A percentile compares a stretch with the other conserved stretches of the same genome.
Conservation (phyloP, 2,888 invertebrate genomes). For the Tenthredo scrophulariae region DNA sequence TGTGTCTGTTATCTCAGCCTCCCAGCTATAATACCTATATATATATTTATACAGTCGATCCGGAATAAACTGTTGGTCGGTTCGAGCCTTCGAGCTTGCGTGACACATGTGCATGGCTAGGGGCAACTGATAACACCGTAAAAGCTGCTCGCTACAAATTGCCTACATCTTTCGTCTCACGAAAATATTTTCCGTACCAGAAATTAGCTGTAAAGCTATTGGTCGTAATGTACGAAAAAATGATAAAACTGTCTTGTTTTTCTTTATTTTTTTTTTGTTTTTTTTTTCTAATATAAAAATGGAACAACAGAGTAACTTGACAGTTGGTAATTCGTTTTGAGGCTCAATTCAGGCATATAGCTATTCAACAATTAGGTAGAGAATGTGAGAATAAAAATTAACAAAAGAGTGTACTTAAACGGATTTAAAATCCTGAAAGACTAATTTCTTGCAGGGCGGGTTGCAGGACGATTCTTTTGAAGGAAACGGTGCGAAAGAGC, state of each 20-base stretch:
- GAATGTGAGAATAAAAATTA: not conserved
- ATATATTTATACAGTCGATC: not conserved
- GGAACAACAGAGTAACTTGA: not conserved
- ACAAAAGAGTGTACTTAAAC: not conserved
- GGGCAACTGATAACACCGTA: conserved; percentile 1
- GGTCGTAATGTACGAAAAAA: not conserved
- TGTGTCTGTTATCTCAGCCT: conserved; percentile 14
- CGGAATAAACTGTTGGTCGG: not conserved
- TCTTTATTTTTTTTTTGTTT: not conserved
- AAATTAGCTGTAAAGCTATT: not conserved
- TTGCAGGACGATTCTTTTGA: not conserved
- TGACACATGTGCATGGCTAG: conserved; percentile 26
- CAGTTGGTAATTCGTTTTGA: not conserved
- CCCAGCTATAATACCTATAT: not conserved
- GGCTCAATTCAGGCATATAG: not conserved
- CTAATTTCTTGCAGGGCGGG: not conserved
- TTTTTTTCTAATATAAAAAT: not conserved
- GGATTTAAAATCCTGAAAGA: not conserved
- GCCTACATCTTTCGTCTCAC: not conserved
- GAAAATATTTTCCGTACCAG: conserved; percentile 11
- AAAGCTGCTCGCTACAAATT: conserved; percentile 23
- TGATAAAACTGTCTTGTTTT: not conserved
- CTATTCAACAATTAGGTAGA: not conserved
- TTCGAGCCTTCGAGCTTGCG: conserved; percentile 14
- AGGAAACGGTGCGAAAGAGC: not conserved